phyloP scores from a whole-genome alignment of 92 coral and sea anemone species.

The Metridium senile region DNA sequence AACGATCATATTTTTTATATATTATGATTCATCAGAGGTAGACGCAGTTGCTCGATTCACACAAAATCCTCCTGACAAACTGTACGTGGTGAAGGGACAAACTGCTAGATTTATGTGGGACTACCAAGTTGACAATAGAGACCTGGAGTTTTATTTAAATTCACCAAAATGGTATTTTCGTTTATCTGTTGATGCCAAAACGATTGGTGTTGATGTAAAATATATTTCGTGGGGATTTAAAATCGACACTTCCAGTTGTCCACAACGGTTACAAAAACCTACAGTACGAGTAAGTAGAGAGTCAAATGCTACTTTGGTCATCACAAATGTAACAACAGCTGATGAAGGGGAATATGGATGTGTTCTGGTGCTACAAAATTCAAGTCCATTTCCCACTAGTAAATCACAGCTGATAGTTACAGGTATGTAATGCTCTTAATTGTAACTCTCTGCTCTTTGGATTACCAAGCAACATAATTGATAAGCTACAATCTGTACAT shows the following conservation, averaged over 20 bases:
- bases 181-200: too few relatives aligned
- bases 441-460: too few relatives aligned
- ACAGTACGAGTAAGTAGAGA: too few relatives aligned
- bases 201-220: neutral
- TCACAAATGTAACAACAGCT: constrained; percentile 10
- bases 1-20: too few relatives aligned
- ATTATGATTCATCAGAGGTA: too few relatives aligned
- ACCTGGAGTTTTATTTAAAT: neutral
- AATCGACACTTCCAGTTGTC: neutral
- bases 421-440: too few relatives aligned
- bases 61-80: neutral
- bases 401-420: constrained; percentile 1
- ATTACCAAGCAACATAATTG: too few relatives aligned
- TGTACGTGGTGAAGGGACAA: neutral
- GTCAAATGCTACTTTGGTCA: constrained; percentile 25
- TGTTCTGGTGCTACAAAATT: neutral
- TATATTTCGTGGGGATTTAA: neutral
- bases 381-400: neutral
- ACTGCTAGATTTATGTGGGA: constrained; percentile 13
- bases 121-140: constrained; percentile 2
- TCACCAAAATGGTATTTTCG: constrained; percentile 20
- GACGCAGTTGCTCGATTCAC: constrained; percentile 5
- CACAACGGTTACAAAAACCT: neutral
- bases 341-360: constrained; percentile 29
- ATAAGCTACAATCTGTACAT: too few relatives aligned